Evolutionary conservation across 2,888 invertebrate species (phyloP).

Genomic region (Lordiphosa andalusiaca): DNA sequence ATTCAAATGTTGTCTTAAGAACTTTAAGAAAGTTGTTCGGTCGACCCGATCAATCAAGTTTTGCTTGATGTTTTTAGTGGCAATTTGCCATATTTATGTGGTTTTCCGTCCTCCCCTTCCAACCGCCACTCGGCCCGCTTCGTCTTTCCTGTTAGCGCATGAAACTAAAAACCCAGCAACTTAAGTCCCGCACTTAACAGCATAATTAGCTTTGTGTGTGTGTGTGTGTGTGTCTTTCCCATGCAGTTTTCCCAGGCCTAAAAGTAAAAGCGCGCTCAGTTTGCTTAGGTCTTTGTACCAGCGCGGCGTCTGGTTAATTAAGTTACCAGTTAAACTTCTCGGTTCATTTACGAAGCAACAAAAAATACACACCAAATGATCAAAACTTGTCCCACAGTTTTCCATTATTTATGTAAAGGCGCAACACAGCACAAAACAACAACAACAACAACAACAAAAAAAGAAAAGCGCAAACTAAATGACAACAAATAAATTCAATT

Average conservation of each 20-base stretch:
- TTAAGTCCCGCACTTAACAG: neutral
- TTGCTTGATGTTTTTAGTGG: too few relatives aligned
- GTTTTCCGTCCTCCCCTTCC: neutral
- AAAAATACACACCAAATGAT: slow-evolving; percentile 2
- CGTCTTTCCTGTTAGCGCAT: neutral
- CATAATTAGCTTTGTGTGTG: neutral
- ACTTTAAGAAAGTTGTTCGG: too few relatives aligned
- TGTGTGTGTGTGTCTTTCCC: slow-evolving; percentile 18
- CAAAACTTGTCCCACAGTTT: slow-evolving; percentile 20
- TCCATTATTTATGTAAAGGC: slow-evolving; percentile 31
- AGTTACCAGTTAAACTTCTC: too few relatives aligned
- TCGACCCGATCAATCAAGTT: too few relatives aligned
- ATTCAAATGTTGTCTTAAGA: too few relatives aligned
- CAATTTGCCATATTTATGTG: too few relatives aligned
- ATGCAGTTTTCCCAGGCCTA: slow-evolving; percentile 48
- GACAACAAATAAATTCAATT: slow-evolving; percentile 51
- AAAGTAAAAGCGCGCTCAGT: slow-evolving; percentile 44
- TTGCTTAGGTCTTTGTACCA: too few relatives aligned
- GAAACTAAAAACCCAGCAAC: neutral
- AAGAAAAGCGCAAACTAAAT: slow-evolving; percentile 10
- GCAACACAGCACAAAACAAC: neutral
- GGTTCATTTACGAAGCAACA: too few relatives aligned
- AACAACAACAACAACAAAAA: neutral
- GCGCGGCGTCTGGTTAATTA: too few relatives aligned
- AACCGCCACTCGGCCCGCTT: too few relatives aligned